A percentile compares a stretch with the other conserved stretches of the same genome.
These are phyloP conservation scores for Centropus unirufus DNA, from an alignment of 2,113 vertebrate species.

Conservation along the genomic window DNA sequence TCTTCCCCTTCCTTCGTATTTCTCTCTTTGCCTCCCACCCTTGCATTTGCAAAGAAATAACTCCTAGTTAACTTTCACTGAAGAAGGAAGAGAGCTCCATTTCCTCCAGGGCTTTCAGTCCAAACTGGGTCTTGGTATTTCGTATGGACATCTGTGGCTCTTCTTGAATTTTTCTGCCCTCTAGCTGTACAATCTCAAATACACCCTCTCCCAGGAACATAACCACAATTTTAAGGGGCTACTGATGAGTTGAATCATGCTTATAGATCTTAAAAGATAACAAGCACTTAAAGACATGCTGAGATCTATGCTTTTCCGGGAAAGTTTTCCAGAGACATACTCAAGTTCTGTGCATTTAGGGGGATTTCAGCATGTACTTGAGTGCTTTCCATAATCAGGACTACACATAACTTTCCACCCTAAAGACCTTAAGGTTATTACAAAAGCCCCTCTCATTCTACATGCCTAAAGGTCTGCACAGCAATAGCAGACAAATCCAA, in stretches of 20 bases:
- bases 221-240: background rate
- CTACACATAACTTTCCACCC: background rate
- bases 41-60: background rate
- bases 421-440: background rate
- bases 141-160: background rate
- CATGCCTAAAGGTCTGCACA: background rate
- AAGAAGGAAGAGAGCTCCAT: background rate
- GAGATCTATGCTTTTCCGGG: background rate
- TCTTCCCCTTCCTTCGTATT: background rate
- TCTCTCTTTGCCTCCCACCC: background rate
- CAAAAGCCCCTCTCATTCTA: background rate
- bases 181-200: constrained; percentile 40
- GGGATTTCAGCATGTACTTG: background rate
- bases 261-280: background rate
- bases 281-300: background rate
- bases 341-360: background rate
- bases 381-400: background rate
- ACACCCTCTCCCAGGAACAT: background rate
- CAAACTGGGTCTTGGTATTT: background rate
- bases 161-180: constrained; percentile 63
- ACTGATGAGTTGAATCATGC: background rate
- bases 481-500: background rate
- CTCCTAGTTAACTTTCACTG: background rate
- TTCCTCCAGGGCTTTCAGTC: background rate
- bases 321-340: background rate